phyloP scores from a whole-genome alignment of 2,888 invertebrate species.

The Andrena fulva region DNA sequence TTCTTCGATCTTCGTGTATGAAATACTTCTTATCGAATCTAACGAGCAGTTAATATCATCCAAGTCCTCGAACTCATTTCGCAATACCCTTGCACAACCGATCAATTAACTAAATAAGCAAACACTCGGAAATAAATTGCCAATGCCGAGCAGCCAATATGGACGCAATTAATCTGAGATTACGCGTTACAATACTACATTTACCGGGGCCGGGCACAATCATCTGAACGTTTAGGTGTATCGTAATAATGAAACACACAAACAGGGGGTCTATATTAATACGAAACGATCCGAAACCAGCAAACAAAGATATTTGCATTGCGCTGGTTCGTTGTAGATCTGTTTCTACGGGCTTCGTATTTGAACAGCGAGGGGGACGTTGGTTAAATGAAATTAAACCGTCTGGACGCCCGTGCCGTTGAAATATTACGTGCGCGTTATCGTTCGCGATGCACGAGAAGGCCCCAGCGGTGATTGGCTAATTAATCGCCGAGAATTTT shows the following conservation, averaged over 20 bases:
- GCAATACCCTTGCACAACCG: too few relatives aligned
- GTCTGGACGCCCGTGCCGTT: conserved; percentile 25
- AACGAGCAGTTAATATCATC: too few relatives aligned
- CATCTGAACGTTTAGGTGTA: neutral
- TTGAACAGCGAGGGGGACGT: conserved; percentile 16
- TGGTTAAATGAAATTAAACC: conserved; percentile 48
- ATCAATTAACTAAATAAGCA: neutral
- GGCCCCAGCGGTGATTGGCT: conserved; percentile 26
- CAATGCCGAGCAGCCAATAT: neutral
- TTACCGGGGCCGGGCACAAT: neutral
- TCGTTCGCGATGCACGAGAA: conserved; percentile 24
- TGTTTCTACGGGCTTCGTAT: conserved; percentile 5
- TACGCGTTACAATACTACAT: neutral
- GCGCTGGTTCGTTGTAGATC: neutral
- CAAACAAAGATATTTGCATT: conserved; percentile 23
- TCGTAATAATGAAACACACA: conserved; percentile 1
- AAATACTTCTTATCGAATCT: too few relatives aligned
- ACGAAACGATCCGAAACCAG: neutral
- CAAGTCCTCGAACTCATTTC: too few relatives aligned
- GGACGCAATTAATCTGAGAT: neutral
- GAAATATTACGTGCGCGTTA: conserved; percentile 41
- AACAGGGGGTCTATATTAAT: neutral
- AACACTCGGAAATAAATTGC: neutral
- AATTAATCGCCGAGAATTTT: conserved; percentile 51
- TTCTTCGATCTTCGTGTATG: too few relatives aligned